A percentile compares a stretch with the other conserved stretches of the same genome.
Conservation (phyloP, 2,888 invertebrate genomes). For the Idaea dimidiata region DNA sequence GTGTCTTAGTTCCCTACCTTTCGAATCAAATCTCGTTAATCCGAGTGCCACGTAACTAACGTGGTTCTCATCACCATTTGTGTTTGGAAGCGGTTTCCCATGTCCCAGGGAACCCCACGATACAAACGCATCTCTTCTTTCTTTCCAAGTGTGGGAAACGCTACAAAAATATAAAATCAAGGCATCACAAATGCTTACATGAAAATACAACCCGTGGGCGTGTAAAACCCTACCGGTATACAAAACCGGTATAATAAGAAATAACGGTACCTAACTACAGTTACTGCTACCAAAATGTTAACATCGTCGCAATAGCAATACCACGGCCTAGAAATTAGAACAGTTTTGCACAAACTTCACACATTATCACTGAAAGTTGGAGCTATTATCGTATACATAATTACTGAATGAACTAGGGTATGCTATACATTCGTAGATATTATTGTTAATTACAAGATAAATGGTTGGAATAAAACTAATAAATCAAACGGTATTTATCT, state of each 20-base stretch:
- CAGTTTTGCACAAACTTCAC: slow-evolving; percentile 30
- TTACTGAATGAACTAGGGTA: slow-evolving; percentile 30
- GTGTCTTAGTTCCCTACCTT: too few species aligned
- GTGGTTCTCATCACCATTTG: too few species aligned
- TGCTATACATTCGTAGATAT: slow-evolving; percentile 18
- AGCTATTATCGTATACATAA: slow-evolving; percentile 32
- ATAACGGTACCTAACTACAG: background rate
- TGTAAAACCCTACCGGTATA: background rate
- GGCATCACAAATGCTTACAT: too few species aligned
- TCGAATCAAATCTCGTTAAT: too few species aligned
- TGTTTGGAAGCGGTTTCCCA: too few species aligned
- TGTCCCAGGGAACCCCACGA: too few species aligned
- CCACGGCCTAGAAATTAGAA: slow-evolving; percentile 20
- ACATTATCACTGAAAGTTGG: slow-evolving; percentile 29
- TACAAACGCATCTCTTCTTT: too few species aligned
- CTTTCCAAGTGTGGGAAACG: too few species aligned
- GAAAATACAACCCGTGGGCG: slow-evolving; percentile 1
- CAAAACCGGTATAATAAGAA: slow-evolving; percentile 1
- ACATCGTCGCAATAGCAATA: slow-evolving; percentile 10
- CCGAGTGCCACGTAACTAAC: too few species aligned
- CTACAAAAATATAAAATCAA: too few species aligned
- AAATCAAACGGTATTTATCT: background rate
- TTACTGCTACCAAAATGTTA: slow-evolving; percentile 9
- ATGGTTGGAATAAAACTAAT: background rate
- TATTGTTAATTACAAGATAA: slow-evolving; percentile 1